Evolutionary conservation across 2,888 invertebrate genomes (phyloP), one percentile per base, ranked within the genome.

Genomic region (Catocala sponsa): DNA sequence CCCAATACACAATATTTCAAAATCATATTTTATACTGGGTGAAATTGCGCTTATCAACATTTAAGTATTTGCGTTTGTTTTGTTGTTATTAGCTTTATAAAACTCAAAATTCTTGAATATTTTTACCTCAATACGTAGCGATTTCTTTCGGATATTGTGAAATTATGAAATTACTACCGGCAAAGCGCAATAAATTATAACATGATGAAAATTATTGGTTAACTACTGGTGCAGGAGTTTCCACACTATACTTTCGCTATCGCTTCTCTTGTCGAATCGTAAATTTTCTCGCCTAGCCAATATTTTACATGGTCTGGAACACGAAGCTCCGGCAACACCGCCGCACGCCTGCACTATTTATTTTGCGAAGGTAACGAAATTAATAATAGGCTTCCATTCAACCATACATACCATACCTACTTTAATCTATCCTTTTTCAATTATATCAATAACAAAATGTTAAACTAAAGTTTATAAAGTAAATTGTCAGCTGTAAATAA

Each of bases 161-260:
- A 58, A 10, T 32, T 46, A 13, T n/a, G 0, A 47, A 59, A 53
- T 53, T 47, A 42, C 35, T 32, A 59, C 44, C 49, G 38, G 55
- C 33, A 15, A 43, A n/a, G 43, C 54, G 48, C 41, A 41, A 48
- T 33, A 53, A 33, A 53, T 53, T 48, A 54, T 43, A 47, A 47
- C 12, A 13, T 13, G 50, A 49, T 62, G 57, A 65, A 73, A 63
- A 68, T 70, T 43, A 73, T 65, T 59, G 65, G 60, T 55, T 58
- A 59, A 41, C 15, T 63, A 63, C 46, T 6, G 50, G 64, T 33
- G 65, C 70, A 71, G 72, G 69, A 72, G 66, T 80, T 80, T 82
- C 75, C 75, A 74, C 66, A 63, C 63, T 74, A 65, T 69, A 80
- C 81, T 82, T 83, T 86, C 79, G 73, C 83, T 82, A 79, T 82